phyloP scores from a whole-genome alignment of 2,888 invertebrate genomes.

The Phragmatobia fuliginosa region DNA sequence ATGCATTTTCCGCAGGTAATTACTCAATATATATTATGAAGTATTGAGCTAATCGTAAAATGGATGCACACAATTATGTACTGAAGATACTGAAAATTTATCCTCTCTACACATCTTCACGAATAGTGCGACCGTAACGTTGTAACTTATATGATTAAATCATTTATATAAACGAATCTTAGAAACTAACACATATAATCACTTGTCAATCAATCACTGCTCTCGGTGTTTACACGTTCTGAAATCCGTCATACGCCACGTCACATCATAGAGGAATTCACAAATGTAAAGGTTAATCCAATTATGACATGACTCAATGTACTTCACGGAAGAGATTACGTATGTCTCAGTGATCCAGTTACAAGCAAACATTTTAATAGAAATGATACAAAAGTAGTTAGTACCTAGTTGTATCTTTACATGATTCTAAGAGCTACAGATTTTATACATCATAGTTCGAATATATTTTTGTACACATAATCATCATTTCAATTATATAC shows the following conservation, averaged over 20 bases:
- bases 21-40: neutral
- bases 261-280: slow-evolving; percentile 34
- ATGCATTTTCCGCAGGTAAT: no score
- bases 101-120: no score
- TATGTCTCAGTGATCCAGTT: slow-evolving; percentile 53
- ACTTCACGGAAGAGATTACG: slow-evolving; percentile 72
- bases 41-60: neutral
- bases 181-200: neutral
- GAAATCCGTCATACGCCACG: slow-evolving; percentile 36
- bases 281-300: slow-evolving; percentile 56
- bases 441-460: no score
- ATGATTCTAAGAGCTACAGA: neutral
- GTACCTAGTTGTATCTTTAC: neutral
- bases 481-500: no score
- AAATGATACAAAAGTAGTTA: neutral
- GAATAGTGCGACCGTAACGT: no score
- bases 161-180: no score
- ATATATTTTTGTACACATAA: neutral
- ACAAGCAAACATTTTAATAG: slow-evolving; percentile 58
- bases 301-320: slow-evolving; percentile 72
- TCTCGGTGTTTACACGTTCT: slow-evolving; percentile 19
- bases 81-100: neutral
- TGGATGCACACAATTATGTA: neutral
- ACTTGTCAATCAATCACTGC: neutral
- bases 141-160: no score